These are phyloP conservation scores for Drosophila micromelanica DNA, from an alignment of 1,140 invertebrate species.

Conservation along the genomic window DNA sequence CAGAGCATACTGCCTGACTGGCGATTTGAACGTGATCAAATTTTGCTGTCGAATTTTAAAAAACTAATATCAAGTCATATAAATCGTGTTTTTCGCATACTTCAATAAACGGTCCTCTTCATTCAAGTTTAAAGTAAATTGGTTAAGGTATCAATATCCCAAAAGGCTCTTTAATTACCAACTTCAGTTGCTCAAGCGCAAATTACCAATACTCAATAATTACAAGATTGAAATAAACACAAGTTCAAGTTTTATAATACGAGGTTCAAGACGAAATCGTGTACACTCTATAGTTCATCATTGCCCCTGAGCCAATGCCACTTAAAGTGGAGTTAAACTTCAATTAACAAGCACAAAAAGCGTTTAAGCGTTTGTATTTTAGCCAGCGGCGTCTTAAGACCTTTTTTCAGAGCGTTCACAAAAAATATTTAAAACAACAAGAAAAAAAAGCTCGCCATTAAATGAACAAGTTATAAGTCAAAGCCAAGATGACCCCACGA, in stretches of 20 bases:
- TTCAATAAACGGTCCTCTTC: background rate
- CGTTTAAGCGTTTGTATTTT: constrained; percentile 23
- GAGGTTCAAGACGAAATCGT: constrained; percentile 42
- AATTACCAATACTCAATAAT: constrained; percentile 15
- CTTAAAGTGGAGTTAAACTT: constrained; percentile 43
- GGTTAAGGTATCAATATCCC: constrained; percentile 6
- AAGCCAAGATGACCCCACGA: constrained; percentile 29
- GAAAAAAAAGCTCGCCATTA: constrained; percentile 20
- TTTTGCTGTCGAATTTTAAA: too few species aligned
- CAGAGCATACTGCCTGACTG: too few species aligned
- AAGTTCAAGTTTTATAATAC: constrained; percentile 18
- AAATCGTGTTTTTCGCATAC: background rate
- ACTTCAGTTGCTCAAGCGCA: background rate
- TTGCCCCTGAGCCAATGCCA: constrained; percentile 18
- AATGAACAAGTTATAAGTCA: constrained; percentile 32
- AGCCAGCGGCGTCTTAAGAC: constrained; percentile 8
- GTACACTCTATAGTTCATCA: constrained; percentile 17
- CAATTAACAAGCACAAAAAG: constrained; percentile 40
- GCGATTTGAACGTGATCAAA: too few species aligned
- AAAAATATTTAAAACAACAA: background rate
- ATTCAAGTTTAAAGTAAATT: background rate
- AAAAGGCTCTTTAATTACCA: constrained; percentile 4
- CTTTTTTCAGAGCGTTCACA: constrained; percentile 8
- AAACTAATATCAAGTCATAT: background rate
- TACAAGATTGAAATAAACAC: constrained; percentile 21